phyloP scores from a whole-genome alignment of 2,113 vertebrate species.

The Podilymbus podiceps region DNA sequence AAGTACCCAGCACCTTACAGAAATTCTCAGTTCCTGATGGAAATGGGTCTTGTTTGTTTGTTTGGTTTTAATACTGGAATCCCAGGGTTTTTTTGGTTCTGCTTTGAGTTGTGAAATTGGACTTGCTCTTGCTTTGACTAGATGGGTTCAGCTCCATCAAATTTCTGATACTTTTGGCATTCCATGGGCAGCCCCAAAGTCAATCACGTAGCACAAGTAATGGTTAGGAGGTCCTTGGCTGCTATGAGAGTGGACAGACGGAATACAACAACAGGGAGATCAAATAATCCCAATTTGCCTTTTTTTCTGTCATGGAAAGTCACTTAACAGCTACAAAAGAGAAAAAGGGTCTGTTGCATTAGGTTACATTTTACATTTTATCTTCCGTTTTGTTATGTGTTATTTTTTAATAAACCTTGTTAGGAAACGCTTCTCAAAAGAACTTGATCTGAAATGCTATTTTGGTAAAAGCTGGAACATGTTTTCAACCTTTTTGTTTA shows the following conservation, averaged over 20 bases:
- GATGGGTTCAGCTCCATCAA: background rate
- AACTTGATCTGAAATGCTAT: background rate
- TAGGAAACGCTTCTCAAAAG: background rate
- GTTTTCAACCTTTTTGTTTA: background rate
- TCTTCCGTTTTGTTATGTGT: background rate
- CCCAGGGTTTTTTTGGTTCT: background rate
- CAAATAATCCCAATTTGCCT: background rate
- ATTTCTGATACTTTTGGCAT: background rate
- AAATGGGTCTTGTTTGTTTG: background rate
- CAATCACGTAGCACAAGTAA: background rate
- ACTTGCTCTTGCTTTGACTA: background rate
- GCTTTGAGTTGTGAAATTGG: background rate
- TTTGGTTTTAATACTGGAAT: fast-evolving
- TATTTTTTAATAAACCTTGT: background rate
- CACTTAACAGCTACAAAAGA: background rate
- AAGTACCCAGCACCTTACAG: background rate
- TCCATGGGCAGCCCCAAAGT: background rate
- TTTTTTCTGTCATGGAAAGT: background rate
- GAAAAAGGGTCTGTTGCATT: background rate
- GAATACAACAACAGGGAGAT: background rate
- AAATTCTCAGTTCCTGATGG: background rate
- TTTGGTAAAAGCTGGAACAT: background rate
- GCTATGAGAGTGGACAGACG: background rate
- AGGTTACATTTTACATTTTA: background rate
- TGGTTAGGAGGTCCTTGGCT: background rate